Conservation (phyloP, 2,888 invertebrate species). For the Ditylenchus weischeri region DNA sequence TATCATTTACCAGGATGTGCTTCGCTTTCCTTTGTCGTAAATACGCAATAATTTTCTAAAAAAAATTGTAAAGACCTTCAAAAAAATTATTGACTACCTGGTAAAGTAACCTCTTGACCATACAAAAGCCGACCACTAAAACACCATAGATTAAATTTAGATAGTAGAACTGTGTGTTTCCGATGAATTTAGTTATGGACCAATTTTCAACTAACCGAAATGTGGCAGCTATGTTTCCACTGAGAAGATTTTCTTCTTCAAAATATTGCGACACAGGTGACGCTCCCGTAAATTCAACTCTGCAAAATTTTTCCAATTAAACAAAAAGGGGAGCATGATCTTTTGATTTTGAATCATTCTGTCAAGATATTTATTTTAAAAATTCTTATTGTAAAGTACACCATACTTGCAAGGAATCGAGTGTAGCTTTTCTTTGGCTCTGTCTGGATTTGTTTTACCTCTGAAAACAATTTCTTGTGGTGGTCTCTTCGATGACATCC, state of each 20-base stretch:
- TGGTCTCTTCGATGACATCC: too few species aligned
- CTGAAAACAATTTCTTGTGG: too few species aligned
- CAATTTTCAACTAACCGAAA: slow-evolving; percentile 15
- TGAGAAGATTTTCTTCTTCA: slow-evolving; percentile 9
- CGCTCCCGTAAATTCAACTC: slow-evolving; percentile 6
- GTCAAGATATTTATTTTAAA: too few species aligned
- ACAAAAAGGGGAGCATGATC: too few species aligned
- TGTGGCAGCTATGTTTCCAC: slow-evolving; percentile 10
- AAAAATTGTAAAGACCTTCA: slow-evolving; percentile 18
- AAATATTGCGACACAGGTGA: slow-evolving; percentile 8
- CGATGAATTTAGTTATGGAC: slow-evolving; percentile 13
- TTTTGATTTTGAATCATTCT: too few species aligned
- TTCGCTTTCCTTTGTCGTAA: not conserved
- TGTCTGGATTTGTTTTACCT: too few species aligned
- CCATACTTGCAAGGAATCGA: too few species aligned
- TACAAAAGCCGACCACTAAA: slow-evolving; percentile 30
- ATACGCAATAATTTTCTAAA: not conserved
- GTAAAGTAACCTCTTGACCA: slow-evolving; percentile 21
- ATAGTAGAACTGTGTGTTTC: too few species aligned
- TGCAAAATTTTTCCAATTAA: not conserved
- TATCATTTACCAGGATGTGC: not conserved
- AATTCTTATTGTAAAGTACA: too few species aligned
- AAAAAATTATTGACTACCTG: slow-evolving; percentile 9
- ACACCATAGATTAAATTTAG: not conserved
- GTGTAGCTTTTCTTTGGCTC: too few species aligned